Conservation (phyloP, 2,797 vertebrate species). For the Ctenopoma multispine region DNA sequence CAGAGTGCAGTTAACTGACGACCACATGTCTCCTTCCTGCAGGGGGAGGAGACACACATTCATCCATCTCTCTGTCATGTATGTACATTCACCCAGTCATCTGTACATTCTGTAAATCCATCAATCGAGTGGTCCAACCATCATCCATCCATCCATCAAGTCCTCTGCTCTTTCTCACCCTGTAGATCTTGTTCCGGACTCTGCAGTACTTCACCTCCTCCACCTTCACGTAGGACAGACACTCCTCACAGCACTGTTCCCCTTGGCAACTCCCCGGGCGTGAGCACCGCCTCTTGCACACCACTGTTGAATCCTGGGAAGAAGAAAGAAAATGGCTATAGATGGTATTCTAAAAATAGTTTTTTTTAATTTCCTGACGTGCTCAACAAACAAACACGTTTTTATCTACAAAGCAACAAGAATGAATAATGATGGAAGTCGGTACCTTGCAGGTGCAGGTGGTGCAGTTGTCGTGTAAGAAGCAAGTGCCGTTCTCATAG, state of each 20-base stretch:
- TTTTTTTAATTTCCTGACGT: too few relatives aligned
- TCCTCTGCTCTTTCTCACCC: conserved; percentile 81
- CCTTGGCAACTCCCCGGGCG: conserved; percentile 83
- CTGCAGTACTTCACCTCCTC: conserved; percentile 93
- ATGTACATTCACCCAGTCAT: too few relatives aligned
- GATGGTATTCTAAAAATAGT: too few relatives aligned
- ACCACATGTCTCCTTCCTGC: conserved; percentile 98
- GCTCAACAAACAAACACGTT: too few relatives aligned
- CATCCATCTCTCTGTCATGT: neutral
- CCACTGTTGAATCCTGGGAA: conserved; percentile 92
- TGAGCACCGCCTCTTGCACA: conserved; percentile 91
- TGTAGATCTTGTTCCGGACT: conserved; percentile 93
- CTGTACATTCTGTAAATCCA: too few relatives aligned
- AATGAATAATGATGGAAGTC: neutral
- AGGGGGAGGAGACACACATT: neutral
- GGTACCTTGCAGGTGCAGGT: conserved; percentile 91
- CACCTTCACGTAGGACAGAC: conserved; percentile 87
- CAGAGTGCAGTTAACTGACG: conserved; percentile 94
- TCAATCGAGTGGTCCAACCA: neutral
- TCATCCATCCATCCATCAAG: neutral
- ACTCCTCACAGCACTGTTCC: conserved; percentile 89
- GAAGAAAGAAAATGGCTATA: neutral
- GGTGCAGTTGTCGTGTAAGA: conserved; percentile 93
- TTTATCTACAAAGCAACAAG: too few relatives aligned
- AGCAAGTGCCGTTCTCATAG: conserved; percentile 91